These are phyloP conservation scores for Amphipoea lucens DNA, from an alignment of 2,888 invertebrate species.

Conservation along the genomic window DNA sequence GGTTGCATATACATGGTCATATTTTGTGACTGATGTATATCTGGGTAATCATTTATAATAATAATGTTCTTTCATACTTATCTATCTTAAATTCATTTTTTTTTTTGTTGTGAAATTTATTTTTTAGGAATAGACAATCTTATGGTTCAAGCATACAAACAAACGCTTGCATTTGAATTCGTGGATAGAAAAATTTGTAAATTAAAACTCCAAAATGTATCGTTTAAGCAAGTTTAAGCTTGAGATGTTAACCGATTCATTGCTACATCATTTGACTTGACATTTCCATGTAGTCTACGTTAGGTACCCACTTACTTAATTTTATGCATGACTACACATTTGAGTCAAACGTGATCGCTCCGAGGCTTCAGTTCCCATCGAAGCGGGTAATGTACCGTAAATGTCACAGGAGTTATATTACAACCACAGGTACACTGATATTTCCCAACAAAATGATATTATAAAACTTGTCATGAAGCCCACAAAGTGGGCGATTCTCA, in stretches of 20 bases:
- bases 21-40: not conserved
- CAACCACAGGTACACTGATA: constrained; percentile 41
- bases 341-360: constrained; percentile 38
- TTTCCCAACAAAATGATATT: not conserved
- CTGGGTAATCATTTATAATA: not conserved
- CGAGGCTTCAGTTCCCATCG: constrained; percentile 37
- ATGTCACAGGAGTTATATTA: constrained; percentile 54
- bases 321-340: constrained; percentile 43
- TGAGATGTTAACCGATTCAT: constrained; percentile 41
- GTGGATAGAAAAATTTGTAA: constrained; percentile 1
- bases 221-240: not conserved
- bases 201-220: constrained; percentile 13
- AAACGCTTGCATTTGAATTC: not conserved
- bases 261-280: constrained; percentile 33
- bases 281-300: constrained; percentile 27
- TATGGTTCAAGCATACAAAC: constrained; percentile 2
- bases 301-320: constrained; percentile 12
- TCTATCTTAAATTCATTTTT: not conserved
- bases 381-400: constrained; percentile 54
- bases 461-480: not conserved
- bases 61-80: not conserved
- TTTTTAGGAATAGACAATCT: not conserved
- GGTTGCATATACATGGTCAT: constrained; percentile 17
- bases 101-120: not conserved
- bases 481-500: not conserved